These are phyloP conservation scores for Allygus modestus DNA, from an alignment of 2,888 invertebrate species.

Conservation along the genomic window DNA sequence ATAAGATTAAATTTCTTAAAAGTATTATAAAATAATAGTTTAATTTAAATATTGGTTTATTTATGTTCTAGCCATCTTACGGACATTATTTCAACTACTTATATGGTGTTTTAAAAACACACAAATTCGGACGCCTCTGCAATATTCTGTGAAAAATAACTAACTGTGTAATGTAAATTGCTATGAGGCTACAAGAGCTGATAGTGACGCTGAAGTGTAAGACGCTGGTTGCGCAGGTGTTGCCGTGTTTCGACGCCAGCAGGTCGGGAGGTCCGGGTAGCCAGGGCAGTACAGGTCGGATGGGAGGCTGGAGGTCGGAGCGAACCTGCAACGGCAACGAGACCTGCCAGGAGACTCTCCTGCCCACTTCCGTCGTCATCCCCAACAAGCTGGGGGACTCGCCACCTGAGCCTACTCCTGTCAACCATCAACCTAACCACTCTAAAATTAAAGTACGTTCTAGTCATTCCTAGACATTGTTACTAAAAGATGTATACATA, in stretches of 20 bases:
- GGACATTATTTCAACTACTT: too few species aligned
- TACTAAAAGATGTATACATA: too few species aligned
- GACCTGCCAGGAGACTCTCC: constrained; percentile 83
- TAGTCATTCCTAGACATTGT: background rate
- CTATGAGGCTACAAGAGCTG: background rate
- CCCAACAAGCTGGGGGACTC: constrained; percentile 59
- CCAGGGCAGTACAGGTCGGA: constrained; percentile 72
- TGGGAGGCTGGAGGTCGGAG: constrained; percentile 79
- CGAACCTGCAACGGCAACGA: constrained; percentile 87
- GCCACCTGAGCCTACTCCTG: constrained; percentile 44
- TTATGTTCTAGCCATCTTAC: too few species aligned
- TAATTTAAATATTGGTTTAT: too few species aligned
- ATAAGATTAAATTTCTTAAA: too few species aligned
- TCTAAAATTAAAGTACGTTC: constrained; percentile 1
- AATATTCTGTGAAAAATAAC: too few species aligned
- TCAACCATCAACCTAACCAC: background rate
- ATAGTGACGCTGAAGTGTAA: constrained; percentile 27
- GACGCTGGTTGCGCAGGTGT: constrained; percentile 74
- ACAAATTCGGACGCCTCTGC: too few species aligned
- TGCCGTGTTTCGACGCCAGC: constrained; percentile 79
- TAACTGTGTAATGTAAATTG: too few species aligned
- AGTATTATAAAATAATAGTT: too few species aligned
- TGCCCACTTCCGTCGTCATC: constrained; percentile 74
- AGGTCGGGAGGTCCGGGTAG: constrained; percentile 72
- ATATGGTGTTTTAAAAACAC: too few species aligned